Base-by-base conservation (phyloP, 2,888 invertebrate genomes). In the Lasius fuliginosus region DNA sequence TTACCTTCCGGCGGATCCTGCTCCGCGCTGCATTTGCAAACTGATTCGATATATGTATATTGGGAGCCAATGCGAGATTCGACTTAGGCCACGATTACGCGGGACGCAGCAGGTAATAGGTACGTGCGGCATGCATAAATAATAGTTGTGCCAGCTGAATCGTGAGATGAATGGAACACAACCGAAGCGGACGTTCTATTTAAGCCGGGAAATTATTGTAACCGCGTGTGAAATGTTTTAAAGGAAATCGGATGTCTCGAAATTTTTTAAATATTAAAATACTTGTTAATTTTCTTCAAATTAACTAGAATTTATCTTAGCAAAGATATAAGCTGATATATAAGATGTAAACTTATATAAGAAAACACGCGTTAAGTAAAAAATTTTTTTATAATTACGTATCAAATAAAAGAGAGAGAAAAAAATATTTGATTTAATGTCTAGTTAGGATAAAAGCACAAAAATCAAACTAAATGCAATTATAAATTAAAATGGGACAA, bases 61-160 rank as follows among this genome's bases (percentile, higher is more conserved):
- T 75, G 74, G 49, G 36, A 62, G 27, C 60, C 42, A 58, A 56
- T 36, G 62, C 23, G 60, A 79, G 77, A 82, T 81, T 82, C 83
- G 62, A 84, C 73, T 84, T 76, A 83, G 67, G 56, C 60, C 30
- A 40, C 76, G 75, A 69, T 74, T 68, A 65, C 53, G 75, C 60
- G 46, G 64, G 71, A 79, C 65, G 68, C 65, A 49, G 40, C 46
- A 49, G 69, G 82, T 82, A 83, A 73, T 67, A 65, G 60, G 68
- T 68, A 83, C 60, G 64, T 33, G 69, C 68, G 33, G 85, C 82
- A 82, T 87, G 82, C 90, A 89, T 86, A 88, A 86, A 77, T 85
- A 84, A 84, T 84, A 69, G 58, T 69, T 83, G 68, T 75, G 65
- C 53, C 60, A 56, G 62, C 49, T 65, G 23, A 23, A 23, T 23